Percentiles rank a stretch among this genome's conserved stretches.
Conservation (phyloP, 2,888 invertebrate genomes). For the Oxyteleia sp. region DNA sequence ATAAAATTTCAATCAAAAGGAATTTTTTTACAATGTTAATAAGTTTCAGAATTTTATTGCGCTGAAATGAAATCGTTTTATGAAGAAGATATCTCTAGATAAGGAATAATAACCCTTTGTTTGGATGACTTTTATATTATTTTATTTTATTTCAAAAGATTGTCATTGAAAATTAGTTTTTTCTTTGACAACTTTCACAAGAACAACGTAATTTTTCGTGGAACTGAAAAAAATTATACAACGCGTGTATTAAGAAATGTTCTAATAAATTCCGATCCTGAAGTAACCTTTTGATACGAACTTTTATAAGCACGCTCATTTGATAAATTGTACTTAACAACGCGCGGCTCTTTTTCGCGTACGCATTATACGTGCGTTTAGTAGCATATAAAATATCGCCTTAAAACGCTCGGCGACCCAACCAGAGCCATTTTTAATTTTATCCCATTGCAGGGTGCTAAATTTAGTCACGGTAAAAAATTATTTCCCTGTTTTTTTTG, state of each 20-base stretch:
- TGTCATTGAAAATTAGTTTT: not conserved
- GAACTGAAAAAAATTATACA: constrained; percentile 11
- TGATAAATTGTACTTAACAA: constrained; percentile 37
- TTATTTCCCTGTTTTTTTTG: constrained; percentile 36
- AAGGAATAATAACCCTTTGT: not conserved
- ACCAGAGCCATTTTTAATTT: constrained; percentile 44
- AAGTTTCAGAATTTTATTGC: not conserved
- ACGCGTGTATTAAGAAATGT: constrained; percentile 34
- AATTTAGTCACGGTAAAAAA: constrained; percentile 32
- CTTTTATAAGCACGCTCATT: constrained; percentile 27
- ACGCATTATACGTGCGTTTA: constrained; percentile 15
- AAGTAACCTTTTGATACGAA: constrained; percentile 40
- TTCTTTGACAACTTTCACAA: not conserved
- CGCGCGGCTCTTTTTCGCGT: constrained; percentile 35
- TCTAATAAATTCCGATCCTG: constrained; percentile 39
- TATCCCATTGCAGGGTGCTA: constrained; percentile 20
- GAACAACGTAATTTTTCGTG: constrained; percentile 3
- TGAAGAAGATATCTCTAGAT: not conserved
- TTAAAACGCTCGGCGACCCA: constrained; percentile 20
- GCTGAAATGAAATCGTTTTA: not conserved
- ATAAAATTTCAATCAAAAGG: too few species aligned
- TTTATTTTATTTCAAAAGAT: not conserved
- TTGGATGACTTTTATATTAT: not conserved
- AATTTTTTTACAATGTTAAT: too few species aligned
- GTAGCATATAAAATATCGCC: constrained; percentile 43